A percentile compares a stretch with the other conserved stretches of the same genome.
phyloP scores from a whole-genome alignment of 2,797 vertebrate genomes.

The Pelodytes ibericus region DNA sequence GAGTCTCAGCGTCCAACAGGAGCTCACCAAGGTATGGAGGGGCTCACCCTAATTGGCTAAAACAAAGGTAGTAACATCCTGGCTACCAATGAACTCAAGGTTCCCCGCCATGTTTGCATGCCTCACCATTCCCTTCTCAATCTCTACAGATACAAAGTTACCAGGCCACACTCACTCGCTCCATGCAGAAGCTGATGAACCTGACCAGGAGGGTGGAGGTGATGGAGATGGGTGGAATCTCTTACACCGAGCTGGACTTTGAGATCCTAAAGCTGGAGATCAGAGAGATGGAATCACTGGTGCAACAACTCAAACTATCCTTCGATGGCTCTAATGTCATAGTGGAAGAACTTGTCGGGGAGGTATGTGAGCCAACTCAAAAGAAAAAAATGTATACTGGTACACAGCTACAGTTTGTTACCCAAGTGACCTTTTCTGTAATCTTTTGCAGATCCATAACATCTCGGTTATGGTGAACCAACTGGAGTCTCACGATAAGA shows the following conservation, averaged over 20 bases:
- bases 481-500: constrained; percentile 48
- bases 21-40: constrained; percentile 35
- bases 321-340: not conserved
- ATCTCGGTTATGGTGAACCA: constrained; percentile 34
- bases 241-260: constrained; percentile 35
- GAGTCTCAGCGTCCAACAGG: constrained; percentile 10
- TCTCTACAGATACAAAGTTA: constrained; percentile 35
- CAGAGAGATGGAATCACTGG: constrained; percentile 30
- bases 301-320: constrained; percentile 21
- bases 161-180: not conserved
- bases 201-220: constrained; percentile 22
- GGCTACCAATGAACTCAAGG: too few species aligned
- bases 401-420: too few species aligned
- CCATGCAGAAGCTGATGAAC: constrained; percentile 15
- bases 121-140: too few species aligned
- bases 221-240: not conserved
- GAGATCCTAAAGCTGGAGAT: constrained; percentile 38
- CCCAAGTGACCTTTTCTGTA: too few species aligned
- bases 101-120: too few species aligned
- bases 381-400: too few species aligned
- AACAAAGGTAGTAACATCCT: too few species aligned
- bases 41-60: too few species aligned
- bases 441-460: constrained; percentile 18
- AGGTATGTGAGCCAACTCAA: too few species aligned
- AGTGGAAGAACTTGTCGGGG: constrained; percentile 13